Percentiles rank a stretch among this genome's conserved stretches.
phyloP scores from a whole-genome alignment of 2,888 invertebrate species.

The Ceriagrion tenellum region DNA sequence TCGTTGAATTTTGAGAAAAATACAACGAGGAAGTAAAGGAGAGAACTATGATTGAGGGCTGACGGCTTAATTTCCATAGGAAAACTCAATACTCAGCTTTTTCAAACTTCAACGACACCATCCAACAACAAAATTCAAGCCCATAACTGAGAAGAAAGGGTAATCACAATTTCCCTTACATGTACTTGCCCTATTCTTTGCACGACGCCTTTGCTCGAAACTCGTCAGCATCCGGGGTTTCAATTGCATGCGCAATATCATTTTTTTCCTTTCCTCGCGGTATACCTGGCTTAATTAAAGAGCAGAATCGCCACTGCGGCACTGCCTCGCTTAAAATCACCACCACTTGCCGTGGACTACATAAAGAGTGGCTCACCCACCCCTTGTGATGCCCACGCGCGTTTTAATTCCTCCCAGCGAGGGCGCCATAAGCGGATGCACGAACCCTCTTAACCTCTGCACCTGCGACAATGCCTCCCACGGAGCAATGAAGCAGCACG shows the following conservation, averaged over 20 bases:
- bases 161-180: neutral
- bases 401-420: slow-evolving; percentile 14
- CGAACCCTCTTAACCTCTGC: slow-evolving; percentile 28
- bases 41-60: too few species aligned
- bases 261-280: neutral
- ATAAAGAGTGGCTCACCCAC: neutral
- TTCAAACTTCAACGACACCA: too few species aligned
- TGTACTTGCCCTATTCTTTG: neutral
- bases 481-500: neutral
- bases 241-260: neutral
- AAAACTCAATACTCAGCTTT: too few species aligned
- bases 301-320: neutral
- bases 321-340: neutral
- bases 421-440: slow-evolving; percentile 14
- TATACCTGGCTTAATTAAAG: neutral
- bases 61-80: too few species aligned
- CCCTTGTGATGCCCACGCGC: slow-evolving; percentile 8
- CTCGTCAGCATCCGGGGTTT: neutral
- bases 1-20: too few species aligned
- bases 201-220: neutral
- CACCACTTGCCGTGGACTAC: neutral
- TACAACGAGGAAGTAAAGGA: too few species aligned
- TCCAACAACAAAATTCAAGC: too few species aligned
- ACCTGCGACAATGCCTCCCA: slow-evolving; percentile 27
- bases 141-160: neutral